Conservation (phyloP, 2,888 invertebrate species). For the Blastobasis lacticolella region DNA sequence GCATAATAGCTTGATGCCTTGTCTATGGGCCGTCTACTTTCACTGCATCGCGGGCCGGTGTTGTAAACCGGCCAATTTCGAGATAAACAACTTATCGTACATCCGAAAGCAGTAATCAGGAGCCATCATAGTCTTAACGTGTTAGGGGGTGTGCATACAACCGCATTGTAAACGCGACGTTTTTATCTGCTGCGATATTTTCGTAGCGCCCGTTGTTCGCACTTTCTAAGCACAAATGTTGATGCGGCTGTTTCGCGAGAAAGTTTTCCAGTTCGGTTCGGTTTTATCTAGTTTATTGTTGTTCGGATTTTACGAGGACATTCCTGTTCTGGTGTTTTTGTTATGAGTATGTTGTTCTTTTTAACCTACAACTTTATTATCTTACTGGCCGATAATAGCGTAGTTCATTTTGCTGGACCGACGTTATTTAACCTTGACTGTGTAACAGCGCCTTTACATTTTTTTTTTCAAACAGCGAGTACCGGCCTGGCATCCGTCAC, state of each 20-base stretch:
- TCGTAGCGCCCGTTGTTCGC: too few relatives aligned
- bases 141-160: constrained; percentile 7
- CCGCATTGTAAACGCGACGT: too few relatives aligned
- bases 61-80: constrained; percentile 47
- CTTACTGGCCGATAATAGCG: too few relatives aligned
- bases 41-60: constrained; percentile 32
- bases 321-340: too few relatives aligned
- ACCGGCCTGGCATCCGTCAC: constrained; percentile 36
- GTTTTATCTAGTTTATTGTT: too few relatives aligned
- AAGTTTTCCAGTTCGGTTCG: too few relatives aligned
- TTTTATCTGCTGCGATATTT: too few relatives aligned
- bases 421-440: neutral
- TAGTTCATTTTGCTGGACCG: neutral
- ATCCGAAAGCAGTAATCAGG: constrained; percentile 38
- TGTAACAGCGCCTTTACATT: constrained; percentile 6
- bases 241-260: too few relatives aligned
- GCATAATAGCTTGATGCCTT: constrained; percentile 33
- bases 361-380: too few relatives aligned
- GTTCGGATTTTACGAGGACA: too few relatives aligned
- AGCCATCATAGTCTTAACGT: constrained; percentile 43
- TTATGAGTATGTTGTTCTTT: too few relatives aligned
- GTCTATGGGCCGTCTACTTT: constrained; percentile 51
- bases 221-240: too few relatives aligned
- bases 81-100: constrained; percentile 50
- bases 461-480: constrained; percentile 6